These are phyloP conservation scores for Laspeyria flexula DNA, from an alignment of 2,888 invertebrate species.

Conservation along the genomic window DNA sequence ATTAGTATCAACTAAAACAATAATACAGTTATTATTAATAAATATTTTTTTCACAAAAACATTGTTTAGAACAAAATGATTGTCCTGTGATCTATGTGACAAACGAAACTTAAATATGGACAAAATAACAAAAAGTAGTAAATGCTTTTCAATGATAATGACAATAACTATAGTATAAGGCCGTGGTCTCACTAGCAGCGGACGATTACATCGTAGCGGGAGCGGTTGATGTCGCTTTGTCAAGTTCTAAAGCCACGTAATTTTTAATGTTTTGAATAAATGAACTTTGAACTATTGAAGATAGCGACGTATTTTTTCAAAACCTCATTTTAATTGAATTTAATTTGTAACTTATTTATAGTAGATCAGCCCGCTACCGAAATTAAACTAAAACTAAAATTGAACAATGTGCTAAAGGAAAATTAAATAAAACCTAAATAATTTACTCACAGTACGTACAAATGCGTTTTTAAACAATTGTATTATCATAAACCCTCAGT, in stretches of 20 bases:
- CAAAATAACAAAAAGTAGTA: constrained; percentile 50
- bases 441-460: constrained; percentile 35
- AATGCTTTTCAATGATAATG: constrained; percentile 57
- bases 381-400: constrained; percentile 42
- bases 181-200: constrained; percentile 33
- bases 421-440: constrained; percentile 29
- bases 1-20: too few species aligned
- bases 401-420: constrained; percentile 31
- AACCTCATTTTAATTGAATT: too few species aligned
- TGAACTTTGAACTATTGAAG: too few species aligned
- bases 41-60: too few species aligned
- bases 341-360: too few species aligned
- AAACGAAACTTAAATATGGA: constrained; percentile 36
- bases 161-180: constrained; percentile 30
- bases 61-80: background rate
- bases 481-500: constrained; percentile 36
- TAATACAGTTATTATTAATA: too few species aligned
- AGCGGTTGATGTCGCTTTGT: constrained; percentile 20
- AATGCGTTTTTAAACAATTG: constrained; percentile 47
- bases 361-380: too few species aligned
- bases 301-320: too few species aligned
- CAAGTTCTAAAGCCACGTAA: too few species aligned
- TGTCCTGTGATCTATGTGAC: constrained; percentile 26
- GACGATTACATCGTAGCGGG: constrained; percentile 28
- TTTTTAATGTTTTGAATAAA: too few species aligned